Evolutionary conservation across 2,888 invertebrate species (phyloP).

Genomic region (Orthosia cruda): DNA sequence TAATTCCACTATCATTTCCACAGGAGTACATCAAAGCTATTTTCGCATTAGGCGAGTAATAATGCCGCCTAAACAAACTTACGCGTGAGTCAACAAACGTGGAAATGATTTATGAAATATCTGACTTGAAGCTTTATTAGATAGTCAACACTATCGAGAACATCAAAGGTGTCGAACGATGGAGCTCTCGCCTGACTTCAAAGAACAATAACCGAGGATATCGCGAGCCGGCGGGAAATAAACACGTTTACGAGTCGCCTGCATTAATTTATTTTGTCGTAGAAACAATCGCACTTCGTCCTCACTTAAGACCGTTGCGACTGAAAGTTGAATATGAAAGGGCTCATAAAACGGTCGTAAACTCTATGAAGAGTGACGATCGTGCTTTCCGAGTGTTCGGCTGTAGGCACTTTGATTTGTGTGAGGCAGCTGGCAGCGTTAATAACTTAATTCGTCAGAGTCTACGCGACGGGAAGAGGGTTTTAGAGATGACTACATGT

Average conservation of each 20-base stretch:
- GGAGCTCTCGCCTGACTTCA: slow-evolving; percentile 81
- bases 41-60: slow-evolving; percentile 75
- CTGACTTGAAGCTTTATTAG: slow-evolving; percentile 70
- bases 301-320: slow-evolving; percentile 76
- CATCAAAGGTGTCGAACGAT: slow-evolving; percentile 84
- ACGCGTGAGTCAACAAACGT: slow-evolving; percentile 77
- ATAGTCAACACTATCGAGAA: slow-evolving; percentile 75
- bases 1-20: slow-evolving; percentile 72
- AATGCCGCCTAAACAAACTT: slow-evolving; percentile 76
- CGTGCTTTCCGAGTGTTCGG: slow-evolving; percentile 83
- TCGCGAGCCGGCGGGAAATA: slow-evolving; percentile 81
- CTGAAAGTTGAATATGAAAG: slow-evolving; percentile 89
- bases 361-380: slow-evolving; percentile 83
- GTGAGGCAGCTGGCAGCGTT: slow-evolving; percentile 89
- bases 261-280: slow-evolving; percentile 88
- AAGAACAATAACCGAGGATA: slow-evolving; percentile 85
- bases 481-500: slow-evolving; percentile 84
- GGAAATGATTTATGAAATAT: slow-evolving; percentile 80
- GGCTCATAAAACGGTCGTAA: slow-evolving; percentile 89
- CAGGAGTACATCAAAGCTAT: slow-evolving; percentile 81
- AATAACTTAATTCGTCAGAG: slow-evolving; percentile 92
- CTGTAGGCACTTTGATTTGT: slow-evolving; percentile 90
- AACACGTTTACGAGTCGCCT: slow-evolving; percentile 84
- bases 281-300: slow-evolving; percentile 85
- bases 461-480: slow-evolving; percentile 87